Conservation (phyloP, 53 echinoderm and acorn worm genomes). For the Patiria pectinifera region DNA sequence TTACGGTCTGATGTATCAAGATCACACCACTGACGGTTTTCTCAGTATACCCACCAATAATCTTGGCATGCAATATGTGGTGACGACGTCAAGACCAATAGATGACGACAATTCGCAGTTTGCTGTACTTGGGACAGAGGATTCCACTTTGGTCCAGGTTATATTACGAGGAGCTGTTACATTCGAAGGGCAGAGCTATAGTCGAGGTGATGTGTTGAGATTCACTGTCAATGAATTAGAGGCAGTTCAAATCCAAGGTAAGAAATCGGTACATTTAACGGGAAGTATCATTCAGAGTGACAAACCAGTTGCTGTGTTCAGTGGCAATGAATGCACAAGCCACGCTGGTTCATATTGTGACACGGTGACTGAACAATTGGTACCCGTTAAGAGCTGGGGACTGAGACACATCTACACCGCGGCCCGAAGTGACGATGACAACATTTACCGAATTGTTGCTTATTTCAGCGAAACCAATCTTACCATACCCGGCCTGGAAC, state of each 20-base stretch:
- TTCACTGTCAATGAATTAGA: slow-evolving; percentile 51
- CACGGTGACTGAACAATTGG: slow-evolving; percentile 55
- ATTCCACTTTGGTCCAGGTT: slow-evolving; percentile 61
- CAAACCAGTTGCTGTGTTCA: slow-evolving; percentile 66
- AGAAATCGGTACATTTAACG: slow-evolving; percentile 24
- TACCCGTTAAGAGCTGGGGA: slow-evolving; percentile 78
- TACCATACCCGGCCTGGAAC: slow-evolving; percentile 46
- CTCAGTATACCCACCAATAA: slow-evolving; percentile 64
- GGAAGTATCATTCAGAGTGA: slow-evolving; percentile 66
- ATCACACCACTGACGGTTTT: slow-evolving; percentile 70
- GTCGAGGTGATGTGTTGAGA: slow-evolving; percentile 56
- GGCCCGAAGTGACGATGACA: slow-evolving; percentile 37
- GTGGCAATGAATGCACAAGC: slow-evolving; percentile 49
- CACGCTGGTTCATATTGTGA: slow-evolving; percentile 67
- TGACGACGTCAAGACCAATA: slow-evolving; percentile 8
- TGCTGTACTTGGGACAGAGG: slow-evolving; percentile 58
- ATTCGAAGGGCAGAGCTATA: slow-evolving; percentile 59
- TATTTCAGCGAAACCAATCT: slow-evolving; percentile 60
- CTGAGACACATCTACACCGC: slow-evolving; percentile 63
- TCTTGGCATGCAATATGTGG: slow-evolving; percentile 68
- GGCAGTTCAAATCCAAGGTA: slow-evolving; percentile 62
- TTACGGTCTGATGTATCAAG: slow-evolving; percentile 61
- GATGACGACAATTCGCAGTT: background rate
- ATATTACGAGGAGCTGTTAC: slow-evolving; percentile 53
- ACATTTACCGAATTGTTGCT: slow-evolving; percentile 59